phyloP scores from a whole-genome alignment of 2,113 vertebrate genomes.

The Genyomyrus donnyi region DNA sequence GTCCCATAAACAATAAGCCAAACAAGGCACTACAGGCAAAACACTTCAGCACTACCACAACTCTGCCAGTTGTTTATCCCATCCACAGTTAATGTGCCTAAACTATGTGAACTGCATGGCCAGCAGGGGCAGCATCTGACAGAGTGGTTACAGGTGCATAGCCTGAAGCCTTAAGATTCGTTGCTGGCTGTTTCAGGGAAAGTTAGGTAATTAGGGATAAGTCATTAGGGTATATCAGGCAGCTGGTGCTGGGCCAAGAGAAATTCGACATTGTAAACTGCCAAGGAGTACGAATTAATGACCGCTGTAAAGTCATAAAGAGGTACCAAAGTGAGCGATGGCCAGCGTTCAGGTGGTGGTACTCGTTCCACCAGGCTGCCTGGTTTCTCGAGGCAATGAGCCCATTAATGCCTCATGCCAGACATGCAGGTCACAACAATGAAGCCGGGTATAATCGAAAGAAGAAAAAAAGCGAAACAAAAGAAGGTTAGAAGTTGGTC shows the following conservation, averaged over 20 bases:
- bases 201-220: not conserved
- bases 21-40: not conserved
- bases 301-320: constrained; percentile 12
- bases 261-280: not conserved
- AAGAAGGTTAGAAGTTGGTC: not conserved
- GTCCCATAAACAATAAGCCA: not conserved
- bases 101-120: not conserved
- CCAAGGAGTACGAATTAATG: not conserved
- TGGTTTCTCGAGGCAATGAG: not conserved
- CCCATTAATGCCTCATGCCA: not conserved
- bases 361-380: not conserved
- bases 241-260: not conserved
- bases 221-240: constrained; percentile 6
- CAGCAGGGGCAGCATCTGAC: not conserved
- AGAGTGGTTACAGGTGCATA: not conserved
- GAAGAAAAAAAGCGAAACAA: not conserved
- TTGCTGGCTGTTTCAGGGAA: not conserved
- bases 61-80: not conserved
- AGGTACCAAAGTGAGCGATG: not conserved
- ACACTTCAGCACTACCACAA: not conserved
- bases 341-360: not conserved
- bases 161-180: not conserved
- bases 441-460: not conserved
- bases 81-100: not conserved
- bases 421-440: not conserved